These are phyloP conservation scores for Odontocolon sp. DNA, from an alignment of 2,888 invertebrate genomes.

Conservation along the genomic window DNA sequence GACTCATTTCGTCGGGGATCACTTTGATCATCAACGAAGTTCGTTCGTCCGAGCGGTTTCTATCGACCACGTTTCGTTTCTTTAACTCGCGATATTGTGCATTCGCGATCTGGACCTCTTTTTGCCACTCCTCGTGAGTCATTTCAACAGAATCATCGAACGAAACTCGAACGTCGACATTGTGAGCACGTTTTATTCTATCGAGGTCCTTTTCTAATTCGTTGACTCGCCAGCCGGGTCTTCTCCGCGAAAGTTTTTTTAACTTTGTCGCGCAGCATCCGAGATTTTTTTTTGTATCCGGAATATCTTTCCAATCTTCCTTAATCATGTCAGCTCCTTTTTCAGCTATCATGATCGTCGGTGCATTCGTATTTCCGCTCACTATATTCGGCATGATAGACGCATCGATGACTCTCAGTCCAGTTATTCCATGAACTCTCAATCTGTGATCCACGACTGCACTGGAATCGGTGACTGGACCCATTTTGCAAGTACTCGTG, in stretches of 20 bases:
- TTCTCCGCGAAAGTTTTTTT: slow-evolving; percentile 21
- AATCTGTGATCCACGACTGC: slow-evolving; percentile 84
- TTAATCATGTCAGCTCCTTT: slow-evolving; percentile 84
- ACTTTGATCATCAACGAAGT: not conserved
- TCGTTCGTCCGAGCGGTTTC: not conserved
- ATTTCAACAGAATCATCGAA: not conserved
- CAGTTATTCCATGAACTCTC: slow-evolving; percentile 82
- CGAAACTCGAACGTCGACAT: not conserved
- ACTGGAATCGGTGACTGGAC: slow-evolving; percentile 81
- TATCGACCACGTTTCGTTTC: not conserved
- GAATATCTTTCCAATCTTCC: slow-evolving; percentile 83
- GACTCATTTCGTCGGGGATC: not conserved
- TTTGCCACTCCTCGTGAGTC: not conserved
- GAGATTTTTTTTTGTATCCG: not conserved
- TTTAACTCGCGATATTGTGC: not conserved
- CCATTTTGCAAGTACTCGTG: slow-evolving; percentile 84
- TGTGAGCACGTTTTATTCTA: not conserved
- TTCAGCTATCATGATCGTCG: slow-evolving; percentile 84
- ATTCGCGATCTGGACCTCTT: not conserved
- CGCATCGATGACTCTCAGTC: slow-evolving; percentile 83
- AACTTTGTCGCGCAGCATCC: not conserved
- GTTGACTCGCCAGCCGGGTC: slow-evolving; percentile 27
- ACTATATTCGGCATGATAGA: slow-evolving; percentile 84
- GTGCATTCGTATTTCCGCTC: slow-evolving; percentile 83
- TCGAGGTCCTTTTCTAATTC: not conserved